Evolutionary conservation across 2,797 vertebrate genomes (phyloP), one percentile per base, ranked within the genome.

Genomic region (Arremon aurantiirostris): DNA sequence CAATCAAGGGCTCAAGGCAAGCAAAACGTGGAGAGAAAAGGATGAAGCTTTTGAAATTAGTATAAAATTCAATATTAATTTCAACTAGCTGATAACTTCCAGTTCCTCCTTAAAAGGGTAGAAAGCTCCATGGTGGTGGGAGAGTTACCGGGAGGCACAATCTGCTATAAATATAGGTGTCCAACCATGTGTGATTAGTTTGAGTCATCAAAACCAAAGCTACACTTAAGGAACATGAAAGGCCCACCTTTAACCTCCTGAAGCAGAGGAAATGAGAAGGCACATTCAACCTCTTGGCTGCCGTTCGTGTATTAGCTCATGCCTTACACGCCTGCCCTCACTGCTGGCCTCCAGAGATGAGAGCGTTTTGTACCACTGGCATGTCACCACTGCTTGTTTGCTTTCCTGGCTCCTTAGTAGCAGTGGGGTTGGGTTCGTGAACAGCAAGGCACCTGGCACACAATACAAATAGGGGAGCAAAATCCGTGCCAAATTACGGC

Each of bases 391-490:
- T 61, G 41, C 91, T 89, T 90, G 60, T 91, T 91, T 93, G 83
- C 72, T 90, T 95, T 95, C 83, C 83, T 88, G 87, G 71, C 86
- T 93, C 73, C 69, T 66, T 56, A 79, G 78, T 20, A 88, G 85
- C 55, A 65, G 50, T 1, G 5, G 41, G 73, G 44, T 34, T 95
- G 77, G 73, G 76, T 63, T 76, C 66, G 46, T 41, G 85, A 93
- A 55, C 94, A 95, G 86, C 86, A 93, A 94, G 95, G 70, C 80
- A 96, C 82, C 94, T 96, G 91, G 93, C 85, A 96, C 73, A 12
- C 69, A 81, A 3, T 13, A 72, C 70, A 88, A 90, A 86, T 9
- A 79, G 32, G 39, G 81, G 55, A 90, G 77, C 16, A 94, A 94
- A 91, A 88, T 32, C 76, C 26, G 3, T 95, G 93, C 93, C 95